Evolutionary conservation across 2,797 vertebrate genomes (phyloP).

Genomic region (Gymnodraco acuticeps): DNA sequence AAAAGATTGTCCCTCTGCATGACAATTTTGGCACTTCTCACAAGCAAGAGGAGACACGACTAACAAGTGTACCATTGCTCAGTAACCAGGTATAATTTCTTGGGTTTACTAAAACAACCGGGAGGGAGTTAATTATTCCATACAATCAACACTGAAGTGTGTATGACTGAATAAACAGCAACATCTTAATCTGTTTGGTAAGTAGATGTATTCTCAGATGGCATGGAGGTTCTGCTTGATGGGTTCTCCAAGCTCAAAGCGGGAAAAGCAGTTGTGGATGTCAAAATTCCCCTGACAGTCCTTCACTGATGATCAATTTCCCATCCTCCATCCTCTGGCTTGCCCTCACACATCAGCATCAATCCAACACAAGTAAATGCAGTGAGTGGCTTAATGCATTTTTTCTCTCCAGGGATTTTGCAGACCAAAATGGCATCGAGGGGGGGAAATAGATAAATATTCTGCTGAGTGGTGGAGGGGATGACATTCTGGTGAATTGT

Average conservation of each 20-base stretch:
- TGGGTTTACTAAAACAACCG: slow-evolving; percentile 10
- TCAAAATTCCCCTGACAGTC: slow-evolving; percentile 79
- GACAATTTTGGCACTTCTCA: background rate
- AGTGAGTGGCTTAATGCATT: slow-evolving; percentile 83
- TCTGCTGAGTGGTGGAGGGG: slow-evolving; percentile 49
- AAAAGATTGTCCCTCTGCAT: slow-evolving; percentile 11
- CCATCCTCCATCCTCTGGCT: slow-evolving; percentile 69
- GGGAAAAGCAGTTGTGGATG: slow-evolving; percentile 80
- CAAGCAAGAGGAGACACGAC: background rate
- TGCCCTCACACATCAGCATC: slow-evolving; percentile 80
- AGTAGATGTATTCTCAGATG: slow-evolving; percentile 65
- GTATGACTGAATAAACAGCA: slow-evolving; percentile 32
- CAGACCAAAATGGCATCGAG: slow-evolving; percentile 64
- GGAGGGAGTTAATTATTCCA: slow-evolving; percentile 49
- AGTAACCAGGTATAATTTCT: background rate
- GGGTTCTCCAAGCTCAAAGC: slow-evolving; percentile 69
- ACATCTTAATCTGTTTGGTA: slow-evolving; percentile 66
- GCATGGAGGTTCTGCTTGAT: slow-evolving; percentile 62
- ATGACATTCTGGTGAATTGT: slow-evolving; percentile 55
- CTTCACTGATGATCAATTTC: slow-evolving; percentile 84
- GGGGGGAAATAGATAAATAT: slow-evolving; percentile 70
- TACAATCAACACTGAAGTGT: slow-evolving; percentile 39
- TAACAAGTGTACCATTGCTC: background rate
- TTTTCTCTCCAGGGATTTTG: slow-evolving; percentile 69
- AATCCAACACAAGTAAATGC: slow-evolving; percentile 80